Evolutionary conservation across 2,113 vertebrate genomes (phyloP).

Genomic region (Apodemus speciosus): DNA sequence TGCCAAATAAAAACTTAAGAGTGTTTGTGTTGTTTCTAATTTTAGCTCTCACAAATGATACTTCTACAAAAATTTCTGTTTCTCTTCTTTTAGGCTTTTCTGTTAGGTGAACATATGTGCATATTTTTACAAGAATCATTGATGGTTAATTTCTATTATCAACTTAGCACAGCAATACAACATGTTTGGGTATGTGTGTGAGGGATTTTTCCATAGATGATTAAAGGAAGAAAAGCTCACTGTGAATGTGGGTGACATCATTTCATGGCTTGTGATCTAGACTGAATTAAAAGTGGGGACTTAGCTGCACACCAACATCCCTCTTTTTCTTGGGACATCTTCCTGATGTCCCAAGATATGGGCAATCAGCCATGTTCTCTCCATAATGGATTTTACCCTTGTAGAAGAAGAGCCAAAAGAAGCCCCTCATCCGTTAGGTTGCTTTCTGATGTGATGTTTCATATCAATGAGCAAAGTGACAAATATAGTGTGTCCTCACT

Average conservation of each 20-base stretch:
- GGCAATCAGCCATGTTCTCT: background rate
- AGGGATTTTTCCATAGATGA: background rate
- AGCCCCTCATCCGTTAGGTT: background rate
- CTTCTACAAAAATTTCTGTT: background rate
- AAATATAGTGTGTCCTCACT: background rate
- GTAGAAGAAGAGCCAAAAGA: background rate
- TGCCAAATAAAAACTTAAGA: background rate
- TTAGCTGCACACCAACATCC: background rate
- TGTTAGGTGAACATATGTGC: background rate
- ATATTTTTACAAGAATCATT: background rate
- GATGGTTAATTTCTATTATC: background rate
- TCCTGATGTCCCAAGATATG: background rate
- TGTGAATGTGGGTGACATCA: too few species aligned
- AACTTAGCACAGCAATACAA: too few species aligned
- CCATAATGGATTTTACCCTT: background rate
- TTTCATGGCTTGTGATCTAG: background rate
- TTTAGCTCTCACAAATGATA: background rate
- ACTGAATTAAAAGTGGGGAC: background rate
- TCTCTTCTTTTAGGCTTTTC: background rate
- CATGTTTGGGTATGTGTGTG: background rate
- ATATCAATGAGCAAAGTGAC: too few species aligned
- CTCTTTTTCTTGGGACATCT: background rate
- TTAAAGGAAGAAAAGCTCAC: too few species aligned
- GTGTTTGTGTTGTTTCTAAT: background rate
- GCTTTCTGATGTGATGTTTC: background rate